phyloP scores from a whole-genome alignment of 2,888 invertebrate genomes.

The Hirtodrosophila confusa region DNA sequence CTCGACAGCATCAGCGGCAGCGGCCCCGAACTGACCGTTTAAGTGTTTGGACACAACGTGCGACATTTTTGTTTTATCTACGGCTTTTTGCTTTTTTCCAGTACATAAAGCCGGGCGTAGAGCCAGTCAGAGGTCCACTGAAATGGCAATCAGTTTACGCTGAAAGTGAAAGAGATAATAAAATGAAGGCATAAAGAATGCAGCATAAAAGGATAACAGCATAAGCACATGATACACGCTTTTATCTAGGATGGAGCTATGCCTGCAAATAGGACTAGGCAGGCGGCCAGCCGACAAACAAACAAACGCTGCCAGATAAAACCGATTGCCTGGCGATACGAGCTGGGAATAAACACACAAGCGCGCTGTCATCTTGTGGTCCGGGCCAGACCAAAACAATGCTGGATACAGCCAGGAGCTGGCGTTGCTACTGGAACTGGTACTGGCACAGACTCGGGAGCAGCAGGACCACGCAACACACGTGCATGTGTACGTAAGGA shows the following conservation, averaged over 20 bases:
- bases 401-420: conserved; percentile 13
- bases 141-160: conserved; percentile 43
- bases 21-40: conserved; percentile 8
- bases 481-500: conserved; percentile 10
- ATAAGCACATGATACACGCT: conserved; percentile 57
- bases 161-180: conserved; percentile 59
- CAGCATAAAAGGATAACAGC: conserved; percentile 64
- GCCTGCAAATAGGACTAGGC: conserved; percentile 45
- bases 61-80: conserved; percentile 11
- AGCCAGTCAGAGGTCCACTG: conserved; percentile 15
- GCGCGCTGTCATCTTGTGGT: conserved; percentile 39
- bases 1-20: too few species aligned
- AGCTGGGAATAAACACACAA: conserved; percentile 29
- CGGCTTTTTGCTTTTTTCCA: conserved; percentile 42
- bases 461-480: conserved; percentile 18
- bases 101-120: conserved; percentile 52
- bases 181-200: conserved; percentile 59
- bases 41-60: conserved; percentile 18
- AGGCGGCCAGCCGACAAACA: conserved; percentile 19
- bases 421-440: conserved; percentile 4
- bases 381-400: conserved; percentile 47
- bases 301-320: conserved; percentile 60
- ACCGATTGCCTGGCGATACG: conserved; percentile 52
- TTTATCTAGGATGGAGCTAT: conserved; percentile 53
- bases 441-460: background rate